phyloP scores from a whole-genome alignment of 64 coral and sea anemone genomes.

The Actinia equina region DNA sequence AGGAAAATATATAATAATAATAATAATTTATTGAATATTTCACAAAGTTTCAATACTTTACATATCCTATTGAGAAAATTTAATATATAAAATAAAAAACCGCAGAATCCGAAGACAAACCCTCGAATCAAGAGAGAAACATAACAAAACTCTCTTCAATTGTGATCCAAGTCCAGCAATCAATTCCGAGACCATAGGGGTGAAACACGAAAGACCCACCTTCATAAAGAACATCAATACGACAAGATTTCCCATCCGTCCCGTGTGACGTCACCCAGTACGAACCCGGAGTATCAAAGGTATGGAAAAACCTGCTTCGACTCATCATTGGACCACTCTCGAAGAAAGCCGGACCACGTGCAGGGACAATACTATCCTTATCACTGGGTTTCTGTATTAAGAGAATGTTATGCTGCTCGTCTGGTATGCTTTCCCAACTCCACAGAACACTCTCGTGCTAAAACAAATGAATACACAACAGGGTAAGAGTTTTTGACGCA shows the following conservation, averaged over 20 bases:
- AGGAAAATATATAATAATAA: too few species aligned
- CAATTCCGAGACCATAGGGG: too few species aligned
- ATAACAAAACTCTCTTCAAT: too few species aligned
- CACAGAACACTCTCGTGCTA: conserved; percentile 77
- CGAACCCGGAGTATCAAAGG: conserved; percentile 41
- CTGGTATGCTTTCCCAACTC: conserved; percentile 58
- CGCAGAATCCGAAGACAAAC: too few species aligned
- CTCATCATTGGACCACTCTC: conserved; percentile 36
- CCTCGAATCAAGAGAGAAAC: too few species aligned
- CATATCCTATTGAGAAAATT: too few species aligned
- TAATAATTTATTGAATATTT: too few species aligned
- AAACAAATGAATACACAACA: neutral
- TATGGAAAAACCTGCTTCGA: conserved; percentile 57
- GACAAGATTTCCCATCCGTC: conserved; percentile 24
- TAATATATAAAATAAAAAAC: too few species aligned
- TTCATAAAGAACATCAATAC: conserved; percentile 35
- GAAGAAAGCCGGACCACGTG: conserved; percentile 29
- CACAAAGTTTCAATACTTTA: too few species aligned
- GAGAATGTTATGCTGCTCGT: conserved; percentile 73
- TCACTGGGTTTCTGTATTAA: conserved; percentile 57
- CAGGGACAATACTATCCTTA: conserved; percentile 8
- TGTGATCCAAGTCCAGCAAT: too few species aligned
- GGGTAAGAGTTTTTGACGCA: too few species aligned
- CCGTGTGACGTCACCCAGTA: conserved; percentile 58
- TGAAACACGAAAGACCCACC: conserved; percentile 3